phyloP scores from a whole-genome alignment of 2,888 invertebrate genomes.

The Pollenia labialis region DNA sequence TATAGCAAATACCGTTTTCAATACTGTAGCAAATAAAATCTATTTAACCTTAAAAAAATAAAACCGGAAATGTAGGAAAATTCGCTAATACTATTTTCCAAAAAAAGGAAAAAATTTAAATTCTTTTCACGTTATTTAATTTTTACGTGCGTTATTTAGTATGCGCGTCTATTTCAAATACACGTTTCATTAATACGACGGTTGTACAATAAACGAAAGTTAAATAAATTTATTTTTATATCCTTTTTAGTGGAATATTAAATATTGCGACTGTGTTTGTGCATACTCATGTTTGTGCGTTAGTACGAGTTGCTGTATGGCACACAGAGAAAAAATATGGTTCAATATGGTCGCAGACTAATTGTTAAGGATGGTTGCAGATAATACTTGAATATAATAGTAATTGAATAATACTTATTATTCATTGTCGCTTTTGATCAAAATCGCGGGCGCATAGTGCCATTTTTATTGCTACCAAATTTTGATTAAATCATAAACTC shows the following conservation, averaged over 20 bases:
- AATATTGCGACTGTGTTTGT: not conserved
- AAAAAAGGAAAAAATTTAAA: slow-evolving; percentile 42
- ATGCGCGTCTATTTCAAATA: slow-evolving; percentile 18
- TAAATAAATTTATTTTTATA: slow-evolving; percentile 29
- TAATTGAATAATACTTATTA: no score
- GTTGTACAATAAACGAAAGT: not conserved
- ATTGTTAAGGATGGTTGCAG: no score
- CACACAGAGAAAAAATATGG: no score
- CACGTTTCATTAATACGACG: not conserved
- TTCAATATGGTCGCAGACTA: no score
- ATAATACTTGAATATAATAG: no score
- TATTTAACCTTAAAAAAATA: slow-evolving; percentile 5
- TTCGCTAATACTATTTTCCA: slow-evolving; percentile 6
- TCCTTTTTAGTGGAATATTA: not conserved
- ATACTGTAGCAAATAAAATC: not conserved
- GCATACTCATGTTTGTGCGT: no score
- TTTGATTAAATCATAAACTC: no score
- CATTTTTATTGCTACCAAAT: no score
- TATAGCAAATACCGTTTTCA: not conserved
- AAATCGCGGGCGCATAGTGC: no score
- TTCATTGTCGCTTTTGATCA: no score
- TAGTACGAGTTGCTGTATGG: no score
- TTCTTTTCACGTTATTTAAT: slow-evolving; percentile 55
- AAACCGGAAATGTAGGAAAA: slow-evolving; percentile 28
- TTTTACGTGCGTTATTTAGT: slow-evolving; percentile 48